phyloP scores from a whole-genome alignment of 2,113 vertebrate genomes.

The Aphyosemion australe region DNA sequence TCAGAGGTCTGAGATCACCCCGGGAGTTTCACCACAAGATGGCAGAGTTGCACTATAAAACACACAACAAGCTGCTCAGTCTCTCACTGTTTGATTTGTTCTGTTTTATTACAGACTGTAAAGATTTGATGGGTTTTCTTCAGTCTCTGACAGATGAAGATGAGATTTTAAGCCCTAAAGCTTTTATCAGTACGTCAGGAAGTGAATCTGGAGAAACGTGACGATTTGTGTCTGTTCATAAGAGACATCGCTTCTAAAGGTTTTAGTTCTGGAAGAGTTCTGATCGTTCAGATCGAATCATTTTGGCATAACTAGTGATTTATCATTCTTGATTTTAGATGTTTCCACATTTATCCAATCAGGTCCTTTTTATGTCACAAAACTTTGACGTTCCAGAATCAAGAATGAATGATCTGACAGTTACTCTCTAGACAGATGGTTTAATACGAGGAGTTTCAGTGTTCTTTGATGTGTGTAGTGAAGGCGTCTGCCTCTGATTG shows the following conservation, averaged over 20 bases:
- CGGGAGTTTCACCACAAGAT: constrained; percentile 70
- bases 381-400: too few relatives aligned
- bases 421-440: too few relatives aligned
- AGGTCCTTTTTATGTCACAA: neutral
- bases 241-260: too few relatives aligned
- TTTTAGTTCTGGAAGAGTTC: too few relatives aligned
- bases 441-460: neutral
- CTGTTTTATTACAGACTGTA: constrained; percentile 16
- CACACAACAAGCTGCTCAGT: neutral
- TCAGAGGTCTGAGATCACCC: constrained; percentile 1
- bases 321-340: neutral
- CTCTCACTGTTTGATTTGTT: neutral
- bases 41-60: constrained; percentile 63
- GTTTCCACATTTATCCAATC: neutral
- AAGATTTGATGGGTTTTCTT: constrained; percentile 11
- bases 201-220: too few relatives aligned
- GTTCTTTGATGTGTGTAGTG: constrained; percentile 11
- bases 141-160: neutral
- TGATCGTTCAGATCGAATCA: too few relatives aligned
- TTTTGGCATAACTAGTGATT: too few relatives aligned
- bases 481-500: constrained; percentile 37
- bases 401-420: too few relatives aligned
- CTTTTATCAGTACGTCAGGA: neutral
- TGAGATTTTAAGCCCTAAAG: constrained; percentile 1
- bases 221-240: neutral